A percentile compares a stretch with the other conserved stretches of the same genome.
phyloP scores from a whole-genome alignment of 1,140 invertebrate species.

The Ridgeia piscesae region DNA sequence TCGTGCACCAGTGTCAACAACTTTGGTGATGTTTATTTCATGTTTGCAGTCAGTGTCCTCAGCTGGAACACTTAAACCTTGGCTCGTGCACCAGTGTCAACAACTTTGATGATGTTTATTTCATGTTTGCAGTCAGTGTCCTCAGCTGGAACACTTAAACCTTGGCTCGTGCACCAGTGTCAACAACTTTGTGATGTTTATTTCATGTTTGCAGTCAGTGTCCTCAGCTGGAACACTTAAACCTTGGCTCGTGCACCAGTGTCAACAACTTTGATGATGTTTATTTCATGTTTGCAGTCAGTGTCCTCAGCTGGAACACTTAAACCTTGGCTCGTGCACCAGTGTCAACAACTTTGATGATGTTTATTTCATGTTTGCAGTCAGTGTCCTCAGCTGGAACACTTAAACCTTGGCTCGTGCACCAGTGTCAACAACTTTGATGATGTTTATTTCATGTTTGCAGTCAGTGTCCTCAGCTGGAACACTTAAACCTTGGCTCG shows the following conservation, averaged over 20 bases:
- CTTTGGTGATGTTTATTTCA: slow-evolving; percentile 50
- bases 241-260: slow-evolving; percentile 50
- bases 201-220: slow-evolving; percentile 50
- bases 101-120: slow-evolving; percentile 48
- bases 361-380: too few relatives aligned
- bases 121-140: slow-evolving; percentile 48
- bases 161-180: slow-evolving; percentile 50
- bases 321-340: slow-evolving; percentile 53
- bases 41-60: slow-evolving; percentile 45
- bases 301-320: slow-evolving; percentile 45
- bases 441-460: too few relatives aligned
- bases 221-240: slow-evolving; percentile 48
- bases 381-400: slow-evolving; percentile 43
- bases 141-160: slow-evolving; percentile 50
- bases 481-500: slow-evolving; percentile 53
- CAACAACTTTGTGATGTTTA: slow-evolving; percentile 44
- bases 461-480: slow-evolving; percentile 46
- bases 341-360: slow-evolving; percentile 45
- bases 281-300: too few relatives aligned
- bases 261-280: slow-evolving; percentile 48
- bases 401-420: slow-evolving; percentile 54
- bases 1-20: slow-evolving; percentile 44
- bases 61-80: slow-evolving; percentile 52
- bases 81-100: slow-evolving; percentile 48
- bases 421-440: slow-evolving; percentile 43